Evolutionary conservation across 2,113 vertebrate species (phyloP), one percentile per base, ranked within the genome.

Genomic region (Lucifuga dentata): DNA sequence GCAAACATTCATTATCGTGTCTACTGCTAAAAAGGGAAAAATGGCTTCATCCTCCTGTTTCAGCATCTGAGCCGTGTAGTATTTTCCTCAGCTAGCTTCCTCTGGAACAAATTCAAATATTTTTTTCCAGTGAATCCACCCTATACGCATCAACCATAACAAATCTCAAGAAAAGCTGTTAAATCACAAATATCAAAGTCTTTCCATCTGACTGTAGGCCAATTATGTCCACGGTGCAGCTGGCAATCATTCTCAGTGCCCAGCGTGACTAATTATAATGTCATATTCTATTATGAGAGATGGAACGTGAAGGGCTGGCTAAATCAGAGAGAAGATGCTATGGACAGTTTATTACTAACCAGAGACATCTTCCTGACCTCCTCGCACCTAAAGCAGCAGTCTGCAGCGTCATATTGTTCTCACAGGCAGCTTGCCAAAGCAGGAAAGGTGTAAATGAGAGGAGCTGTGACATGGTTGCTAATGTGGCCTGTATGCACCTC

Each of bases 401-500:
- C 45, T 20, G 6, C 39, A 43, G 61, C 62, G 11, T 79, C 75
- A 80, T 80, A 66, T 77, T 85, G 80, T 70, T 78, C 69, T 66
- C 63, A 19, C 39, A 53, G 65, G 67, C 86, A 80, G 84, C 72
- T 86, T 68, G 73, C 33, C 69, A 67, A 70, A 60, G 64, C 73
- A 67, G 80, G 81, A 52, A 73, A 88, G 58, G 84, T 83, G 86
- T 85, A 45, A 80, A 81, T 74, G 62, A 75, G 68, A 50, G 1
- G 38, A 66, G 35, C 75, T 63, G 77, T 46, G 76, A 84, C 38
- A 86, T 41, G 17, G 52, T 56, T 60, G 66, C 53, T 57, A 38
- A n/a, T 10, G 48, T 29, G 48, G 26, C 26, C 26, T 13, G n/a
- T n/a, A n/a, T n/a, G n/a, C n/a, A n/a, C n/a, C 73, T 68, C 78